Evolutionary conservation across 2,797 vertebrate genomes (phyloP), one percentile per base, ranked within the genome.

Genomic region (Brachyalestes nurse): DNA sequence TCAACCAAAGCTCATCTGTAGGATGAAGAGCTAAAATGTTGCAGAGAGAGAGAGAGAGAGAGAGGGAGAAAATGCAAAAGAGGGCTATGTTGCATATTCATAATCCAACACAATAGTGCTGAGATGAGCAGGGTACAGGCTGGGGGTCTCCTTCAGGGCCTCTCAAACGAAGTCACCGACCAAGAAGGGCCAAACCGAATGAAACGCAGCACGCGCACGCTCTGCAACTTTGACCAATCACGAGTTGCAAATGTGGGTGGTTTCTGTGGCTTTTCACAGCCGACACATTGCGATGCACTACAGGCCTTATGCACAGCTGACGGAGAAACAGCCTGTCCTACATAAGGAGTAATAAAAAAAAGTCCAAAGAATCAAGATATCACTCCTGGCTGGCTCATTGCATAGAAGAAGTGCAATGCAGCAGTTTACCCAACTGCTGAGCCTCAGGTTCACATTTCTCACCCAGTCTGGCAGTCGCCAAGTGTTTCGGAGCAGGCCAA

Each of bases 1-100:
- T 78, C 75, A 86, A 84, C 75, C 51, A 88, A 85, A 84, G 78
- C 86, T 86, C 34, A 74, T 75, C 78, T 69, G 88, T 88, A 82
- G 85, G 87, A 74, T 82, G 87, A 76, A 79, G 78, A 79, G 77
- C 77, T 38, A n/a, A 83, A 81, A 76, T 67, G 66, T 82, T 84
- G 80, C 72, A 42, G 17, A 47, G 67, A 69, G 74, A 70, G 38
- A 45, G 71, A 69, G 12, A 74, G 78, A 85, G 40, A 75, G 40
- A 75, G 77, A 51, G 76, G 70, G 66, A 78, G 47, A 34, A 69
- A 57, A 28, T 70, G 79, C 79, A 23, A 71, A 67, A 80, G 77
- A 72, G 72, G 53, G 69, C 45, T 57, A 67, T 75, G 51, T 78
- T 75, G 77, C 82, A 84, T 83, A 83, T 84, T 85, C 77, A 74